These are phyloP conservation scores for Crenuchus spilurus DNA, from an alignment of 2,797 vertebrate genomes.

Conservation along the genomic window DNA sequence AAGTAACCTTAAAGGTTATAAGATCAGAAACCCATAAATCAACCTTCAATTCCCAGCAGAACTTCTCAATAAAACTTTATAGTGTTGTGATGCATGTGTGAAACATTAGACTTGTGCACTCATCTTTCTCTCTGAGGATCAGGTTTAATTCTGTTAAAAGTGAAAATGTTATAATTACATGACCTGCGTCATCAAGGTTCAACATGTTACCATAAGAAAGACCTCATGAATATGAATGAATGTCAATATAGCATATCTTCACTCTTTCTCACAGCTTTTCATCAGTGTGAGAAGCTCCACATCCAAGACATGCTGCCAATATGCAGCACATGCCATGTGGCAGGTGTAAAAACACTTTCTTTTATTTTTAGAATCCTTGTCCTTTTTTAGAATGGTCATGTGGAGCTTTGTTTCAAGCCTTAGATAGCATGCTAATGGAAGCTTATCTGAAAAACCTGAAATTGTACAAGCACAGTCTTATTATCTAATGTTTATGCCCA, in stretches of 20 bases:
- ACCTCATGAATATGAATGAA: neutral
- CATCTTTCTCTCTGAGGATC: neutral
- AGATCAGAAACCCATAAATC: neutral
- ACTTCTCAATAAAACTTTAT: neutral
- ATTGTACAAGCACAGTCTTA: no score
- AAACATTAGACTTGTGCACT: neutral
- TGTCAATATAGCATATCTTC: neutral
- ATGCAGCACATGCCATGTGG: no score
- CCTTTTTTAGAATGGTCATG: no score
- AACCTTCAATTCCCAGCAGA: neutral
- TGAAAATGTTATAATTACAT: neutral
- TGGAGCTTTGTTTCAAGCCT: no score
- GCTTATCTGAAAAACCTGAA: no score
- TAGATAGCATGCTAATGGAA: no score
- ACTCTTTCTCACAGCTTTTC: no score
- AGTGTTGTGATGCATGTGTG: neutral
- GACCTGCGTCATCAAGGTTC: neutral
- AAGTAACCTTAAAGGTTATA: constrained; percentile 8
- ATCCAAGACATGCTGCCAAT: no score
- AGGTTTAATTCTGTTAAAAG: neutral
- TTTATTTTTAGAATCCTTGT: no score
- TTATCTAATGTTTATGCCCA: no score
- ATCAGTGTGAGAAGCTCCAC: no score
- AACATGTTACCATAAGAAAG: neutral
- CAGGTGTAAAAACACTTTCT: no score